These are phyloP conservation scores for Thamnaconus septentrionalis DNA, from an alignment of 2,113 vertebrate species.

Conservation along the genomic window DNA sequence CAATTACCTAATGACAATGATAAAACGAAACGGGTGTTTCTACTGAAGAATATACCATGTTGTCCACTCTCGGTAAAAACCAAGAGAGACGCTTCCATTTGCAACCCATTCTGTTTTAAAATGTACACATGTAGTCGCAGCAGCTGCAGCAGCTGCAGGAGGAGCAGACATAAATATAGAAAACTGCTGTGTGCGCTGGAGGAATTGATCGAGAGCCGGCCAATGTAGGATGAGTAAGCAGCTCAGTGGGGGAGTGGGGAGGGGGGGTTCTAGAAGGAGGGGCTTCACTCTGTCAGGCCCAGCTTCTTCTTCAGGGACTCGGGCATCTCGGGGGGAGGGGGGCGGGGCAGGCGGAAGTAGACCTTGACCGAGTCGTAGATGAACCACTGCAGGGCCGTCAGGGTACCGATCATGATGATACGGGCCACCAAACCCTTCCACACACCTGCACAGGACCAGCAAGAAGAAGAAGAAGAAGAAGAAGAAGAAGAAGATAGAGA, in stretches of 20 bases:
- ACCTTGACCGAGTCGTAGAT: slow-evolving; percentile 99
- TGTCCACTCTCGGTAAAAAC: not conserved
- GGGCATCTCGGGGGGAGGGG: slow-evolving; percentile 98
- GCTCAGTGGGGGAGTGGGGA: not conserved
- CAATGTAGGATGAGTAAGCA: too few relatives aligned
- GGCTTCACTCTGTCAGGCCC: slow-evolving; percentile 84
- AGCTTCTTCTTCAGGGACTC: slow-evolving; percentile 99
- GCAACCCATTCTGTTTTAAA: too few relatives aligned
- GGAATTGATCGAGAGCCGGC: not conserved
- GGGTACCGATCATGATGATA: slow-evolving; percentile 99
- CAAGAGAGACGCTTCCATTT: not conserved
- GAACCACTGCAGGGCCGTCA: slow-evolving; percentile 99
- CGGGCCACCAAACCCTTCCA: slow-evolving; percentile 98
- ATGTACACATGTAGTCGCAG: too few relatives aligned
- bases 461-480: not conserved
- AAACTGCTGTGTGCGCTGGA: slow-evolving; percentile 43
- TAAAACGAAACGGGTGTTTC: slow-evolving; percentile 64
- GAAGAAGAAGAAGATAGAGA: not conserved
- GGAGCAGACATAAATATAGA: slow-evolving; percentile 69
- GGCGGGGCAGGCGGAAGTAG: slow-evolving; percentile 96
- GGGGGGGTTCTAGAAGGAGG: not conserved
- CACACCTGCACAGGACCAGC: slow-evolving; percentile 79
- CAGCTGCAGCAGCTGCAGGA: slow-evolving; percentile 23
- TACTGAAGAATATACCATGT: slow-evolving; percentile 37
- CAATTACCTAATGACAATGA: slow-evolving; percentile 62